Percentiles rank a stretch among this genome's conserved stretches.
These are phyloP conservation scores for Schizopygopsis pylzovi DNA, from an alignment of 2,797 vertebrate species.

Conservation along the genomic window DNA sequence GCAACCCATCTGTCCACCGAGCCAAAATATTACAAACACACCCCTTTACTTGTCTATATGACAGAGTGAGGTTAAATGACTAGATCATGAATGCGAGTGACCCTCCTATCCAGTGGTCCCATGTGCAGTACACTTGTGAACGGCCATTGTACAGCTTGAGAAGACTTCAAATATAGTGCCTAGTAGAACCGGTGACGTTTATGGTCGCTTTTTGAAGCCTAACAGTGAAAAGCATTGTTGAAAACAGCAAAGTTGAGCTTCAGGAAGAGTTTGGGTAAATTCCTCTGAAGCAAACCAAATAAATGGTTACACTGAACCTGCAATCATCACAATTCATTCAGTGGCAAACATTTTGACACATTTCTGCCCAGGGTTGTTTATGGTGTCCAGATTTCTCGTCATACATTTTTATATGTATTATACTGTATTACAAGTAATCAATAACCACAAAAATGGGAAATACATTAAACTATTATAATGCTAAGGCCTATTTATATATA, in stretches of 20 bases:
- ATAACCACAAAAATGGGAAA: not conserved
- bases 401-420: not conserved
- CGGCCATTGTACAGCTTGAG: not conserved
- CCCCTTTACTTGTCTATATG: constrained; percentile 37
- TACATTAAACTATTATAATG: not conserved
- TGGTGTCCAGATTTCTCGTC: not conserved
- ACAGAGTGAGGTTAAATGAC: constrained; percentile 18
- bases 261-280: not conserved
- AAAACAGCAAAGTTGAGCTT: not conserved
- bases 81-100: constrained; percentile 18
- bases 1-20: constrained; percentile 62
- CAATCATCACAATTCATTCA: not conserved
- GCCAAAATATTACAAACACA: constrained; percentile 40
- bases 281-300: not conserved
- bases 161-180: not conserved
- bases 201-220: not conserved
- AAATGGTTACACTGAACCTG: not conserved
- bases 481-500: too few species aligned
- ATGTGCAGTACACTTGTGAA: not conserved
- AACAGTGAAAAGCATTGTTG: not conserved
- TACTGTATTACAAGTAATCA: not conserved
- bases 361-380: not conserved
- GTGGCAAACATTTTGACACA: not conserved
- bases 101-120: not conserved
- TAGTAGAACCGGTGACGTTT: not conserved